Conservation (phyloP, 2,113 vertebrate species). For the Percopsis transmontana region DNA sequence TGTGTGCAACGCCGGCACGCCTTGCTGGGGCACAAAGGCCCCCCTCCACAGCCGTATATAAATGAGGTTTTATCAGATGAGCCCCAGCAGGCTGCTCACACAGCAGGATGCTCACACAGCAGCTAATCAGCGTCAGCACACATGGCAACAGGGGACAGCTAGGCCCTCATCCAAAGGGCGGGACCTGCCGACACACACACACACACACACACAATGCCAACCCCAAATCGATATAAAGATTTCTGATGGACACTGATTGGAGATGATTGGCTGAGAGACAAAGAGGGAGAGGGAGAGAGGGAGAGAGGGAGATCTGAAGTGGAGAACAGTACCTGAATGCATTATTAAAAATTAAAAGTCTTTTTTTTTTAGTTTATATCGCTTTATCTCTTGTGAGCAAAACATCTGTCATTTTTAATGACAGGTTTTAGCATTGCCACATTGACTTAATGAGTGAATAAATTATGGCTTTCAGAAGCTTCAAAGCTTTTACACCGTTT, state of each 20-base stretch:
- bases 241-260: slow-evolving; percentile 68
- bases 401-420: too few species aligned
- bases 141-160: slow-evolving; percentile 20
- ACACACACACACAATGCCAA: slow-evolving; percentile 53
- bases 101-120: slow-evolving; percentile 47
- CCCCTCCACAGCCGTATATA: slow-evolving; percentile 53
- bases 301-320: slow-evolving; percentile 12
- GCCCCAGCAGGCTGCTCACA: slow-evolving; percentile 69
- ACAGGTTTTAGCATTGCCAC: too few species aligned
- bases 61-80: slow-evolving; percentile 79
- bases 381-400: too few species aligned
- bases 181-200: slow-evolving; percentile 42
- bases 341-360: slow-evolving; percentile 22
- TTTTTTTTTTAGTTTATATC: not conserved
- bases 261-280: slow-evolving; percentile 67
- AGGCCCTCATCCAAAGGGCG: slow-evolving; percentile 60
- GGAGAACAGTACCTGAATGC: slow-evolving; percentile 4
- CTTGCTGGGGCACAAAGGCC: slow-evolving; percentile 61
- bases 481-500: too few species aligned
- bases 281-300: not conserved
- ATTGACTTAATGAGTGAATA: too few species aligned
- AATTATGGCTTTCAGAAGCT: too few species aligned
- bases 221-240: slow-evolving; percentile 73
- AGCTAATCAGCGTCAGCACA: slow-evolving; percentile 81
- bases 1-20: slow-evolving; percentile 61